A percentile compares a stretch with the other conserved stretches of the same genome.
Conservation (phyloP, 2,797 vertebrate species). For the Furcifer pardalis region DNA sequence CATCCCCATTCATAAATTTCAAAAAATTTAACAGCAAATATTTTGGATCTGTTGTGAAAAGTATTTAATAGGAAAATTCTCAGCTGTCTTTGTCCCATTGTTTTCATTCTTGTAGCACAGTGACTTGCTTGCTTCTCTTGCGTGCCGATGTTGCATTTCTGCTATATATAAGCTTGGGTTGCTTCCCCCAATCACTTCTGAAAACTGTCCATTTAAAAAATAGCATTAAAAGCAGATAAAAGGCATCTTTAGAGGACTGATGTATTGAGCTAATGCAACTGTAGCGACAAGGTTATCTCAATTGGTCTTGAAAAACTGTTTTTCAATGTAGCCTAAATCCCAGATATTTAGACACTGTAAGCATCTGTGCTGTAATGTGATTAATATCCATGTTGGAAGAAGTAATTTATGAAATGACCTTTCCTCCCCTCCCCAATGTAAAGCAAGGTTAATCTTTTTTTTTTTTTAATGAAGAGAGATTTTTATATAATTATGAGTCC, state of each 20-base stretch:
- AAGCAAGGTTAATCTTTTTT: neutral
- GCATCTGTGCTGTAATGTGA: neutral
- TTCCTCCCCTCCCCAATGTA: neutral
- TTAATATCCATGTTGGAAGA: neutral
- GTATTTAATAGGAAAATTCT: conserved; percentile 49
- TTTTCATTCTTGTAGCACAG: neutral
- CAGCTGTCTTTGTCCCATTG: neutral
- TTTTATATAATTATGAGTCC: too few relatives aligned
- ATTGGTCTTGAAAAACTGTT: neutral
- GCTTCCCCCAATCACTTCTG: neutral
- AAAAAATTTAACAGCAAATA: conserved; percentile 54
- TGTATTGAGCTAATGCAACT: neutral
- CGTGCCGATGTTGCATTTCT: neutral
- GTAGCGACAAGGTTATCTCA: neutral
- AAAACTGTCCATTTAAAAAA: neutral
- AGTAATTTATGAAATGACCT: neutral
- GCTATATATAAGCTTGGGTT: neutral
- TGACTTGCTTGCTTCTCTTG: neutral
- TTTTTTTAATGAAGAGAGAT: neutral
- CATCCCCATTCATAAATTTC: conserved; percentile 48
- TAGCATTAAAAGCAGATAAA: neutral
- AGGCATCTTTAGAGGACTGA: neutral
- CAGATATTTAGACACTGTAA: neutral
- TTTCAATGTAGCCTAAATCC: neutral
- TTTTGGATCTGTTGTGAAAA: too few relatives aligned